These are phyloP conservation scores for Stenolophus ochropezus DNA, from an alignment of 2,888 invertebrate species.

Conservation along the genomic window DNA sequence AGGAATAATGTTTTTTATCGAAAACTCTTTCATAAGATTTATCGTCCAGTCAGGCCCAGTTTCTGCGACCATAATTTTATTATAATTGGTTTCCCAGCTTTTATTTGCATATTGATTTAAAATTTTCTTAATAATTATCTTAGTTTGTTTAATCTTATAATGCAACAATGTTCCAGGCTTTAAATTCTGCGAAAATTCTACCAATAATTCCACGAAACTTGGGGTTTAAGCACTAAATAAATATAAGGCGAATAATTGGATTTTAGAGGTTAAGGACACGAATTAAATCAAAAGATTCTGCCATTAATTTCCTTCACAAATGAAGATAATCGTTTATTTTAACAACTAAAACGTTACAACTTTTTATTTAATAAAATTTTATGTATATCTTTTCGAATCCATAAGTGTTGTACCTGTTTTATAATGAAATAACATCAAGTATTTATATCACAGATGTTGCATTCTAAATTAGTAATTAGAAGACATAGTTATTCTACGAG, in stretches of 20 bases:
- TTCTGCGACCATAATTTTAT: slow-evolving; percentile 31
- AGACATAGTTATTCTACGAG: too few relatives aligned
- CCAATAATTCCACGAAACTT: slow-evolving; percentile 1
- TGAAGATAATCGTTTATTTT: too few relatives aligned
- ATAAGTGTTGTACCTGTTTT: too few relatives aligned
- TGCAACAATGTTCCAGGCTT: background rate
- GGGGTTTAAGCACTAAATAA: background rate
- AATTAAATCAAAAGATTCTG: too few relatives aligned
- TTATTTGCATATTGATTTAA: slow-evolving; percentile 43
- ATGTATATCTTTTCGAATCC: too few relatives aligned
- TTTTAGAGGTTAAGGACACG: background rate
- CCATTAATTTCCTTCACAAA: too few relatives aligned
- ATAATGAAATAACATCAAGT: too few relatives aligned
- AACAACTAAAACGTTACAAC: too few relatives aligned
- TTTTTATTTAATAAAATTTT: too few relatives aligned
- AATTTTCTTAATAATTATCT: slow-evolving; percentile 12
- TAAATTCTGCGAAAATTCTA: background rate
- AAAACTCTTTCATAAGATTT: slow-evolving; percentile 50
- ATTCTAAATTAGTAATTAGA: too few relatives aligned
- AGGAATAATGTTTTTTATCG: slow-evolving; percentile 43
- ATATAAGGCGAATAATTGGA: background rate
- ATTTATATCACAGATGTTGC: too few relatives aligned
- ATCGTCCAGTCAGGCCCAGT: slow-evolving; percentile 41
- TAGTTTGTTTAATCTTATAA: background rate
- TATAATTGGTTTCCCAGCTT: slow-evolving; percentile 30